These are phyloP conservation scores for Heliconius erato DNA, from an alignment of 2,888 invertebrate species.

Conservation along the genomic window DNA sequence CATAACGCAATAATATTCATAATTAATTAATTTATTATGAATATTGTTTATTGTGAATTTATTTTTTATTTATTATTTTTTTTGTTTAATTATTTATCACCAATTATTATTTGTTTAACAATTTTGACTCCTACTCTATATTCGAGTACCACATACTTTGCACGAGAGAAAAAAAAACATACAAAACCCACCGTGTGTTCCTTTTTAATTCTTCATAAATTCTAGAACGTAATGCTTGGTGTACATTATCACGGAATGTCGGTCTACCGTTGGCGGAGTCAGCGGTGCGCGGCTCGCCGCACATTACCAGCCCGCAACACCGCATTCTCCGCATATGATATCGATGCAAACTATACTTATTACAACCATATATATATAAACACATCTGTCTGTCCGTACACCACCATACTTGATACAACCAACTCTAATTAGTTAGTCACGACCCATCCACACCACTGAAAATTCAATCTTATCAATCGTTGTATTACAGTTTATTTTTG, in stretches of 20 bases:
- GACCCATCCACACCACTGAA: conserved; percentile 9
- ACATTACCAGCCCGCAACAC: conserved; percentile 59
- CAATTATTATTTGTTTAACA: background rate
- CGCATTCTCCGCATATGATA: conserved; percentile 60
- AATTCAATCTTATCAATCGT: conserved; percentile 6
- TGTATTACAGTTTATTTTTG: background rate
- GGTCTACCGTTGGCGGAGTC: conserved; percentile 51
- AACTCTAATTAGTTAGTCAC: conserved; percentile 28
- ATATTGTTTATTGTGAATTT: too few species aligned
- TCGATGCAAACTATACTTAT: conserved; percentile 49
- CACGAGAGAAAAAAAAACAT: background rate
- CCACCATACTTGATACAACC: background rate
- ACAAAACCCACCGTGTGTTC: background rate
- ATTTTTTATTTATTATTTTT: too few species aligned
- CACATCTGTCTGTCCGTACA: background rate
- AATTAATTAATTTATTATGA: too few species aligned
- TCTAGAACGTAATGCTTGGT: conserved; percentile 24
- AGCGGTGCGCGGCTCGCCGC: conserved; percentile 59
- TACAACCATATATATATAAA: conserved; percentile 32
- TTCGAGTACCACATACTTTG: background rate
- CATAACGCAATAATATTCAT: too few species aligned
- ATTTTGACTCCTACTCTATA: background rate
- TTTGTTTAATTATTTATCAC: too few species aligned
- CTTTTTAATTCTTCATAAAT: background rate
- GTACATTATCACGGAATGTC: conserved; percentile 49